Conservation (phyloP, 2,797 vertebrate genomes). For the Spheniscus humboldti region DNA sequence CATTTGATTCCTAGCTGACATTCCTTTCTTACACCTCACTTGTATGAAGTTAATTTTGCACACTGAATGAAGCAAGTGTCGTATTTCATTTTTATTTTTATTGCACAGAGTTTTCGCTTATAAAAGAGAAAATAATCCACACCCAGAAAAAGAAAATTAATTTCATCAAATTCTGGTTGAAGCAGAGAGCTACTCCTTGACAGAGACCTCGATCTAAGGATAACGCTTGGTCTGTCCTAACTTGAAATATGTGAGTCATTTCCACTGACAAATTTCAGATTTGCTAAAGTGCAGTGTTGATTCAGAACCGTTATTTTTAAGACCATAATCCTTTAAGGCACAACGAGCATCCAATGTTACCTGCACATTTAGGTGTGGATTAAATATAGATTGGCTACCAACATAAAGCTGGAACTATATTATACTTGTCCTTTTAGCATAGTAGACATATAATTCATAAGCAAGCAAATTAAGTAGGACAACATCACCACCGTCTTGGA, state of each 20-base stretch:
- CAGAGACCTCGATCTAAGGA: neutral
- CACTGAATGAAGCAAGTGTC: neutral
- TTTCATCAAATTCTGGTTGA: neutral
- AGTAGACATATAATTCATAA: conserved; percentile 33
- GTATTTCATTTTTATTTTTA: neutral
- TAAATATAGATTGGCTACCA: neutral
- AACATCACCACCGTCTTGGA: conserved; percentile 29
- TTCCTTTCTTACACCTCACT: neutral
- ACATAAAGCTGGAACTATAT: neutral
- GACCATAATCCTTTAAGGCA: neutral
- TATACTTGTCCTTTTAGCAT: conserved; percentile 11
- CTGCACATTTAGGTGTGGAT: neutral
- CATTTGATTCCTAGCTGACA: neutral
- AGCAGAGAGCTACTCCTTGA: neutral
- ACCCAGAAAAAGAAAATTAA: neutral
- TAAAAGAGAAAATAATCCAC: neutral
- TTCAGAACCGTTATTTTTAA: neutral
- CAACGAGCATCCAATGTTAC: neutral
- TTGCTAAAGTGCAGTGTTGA: neutral
- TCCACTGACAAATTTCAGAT: neutral
- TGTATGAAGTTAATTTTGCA: neutral
- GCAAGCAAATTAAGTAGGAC: conserved; percentile 48
- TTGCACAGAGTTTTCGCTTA: neutral
- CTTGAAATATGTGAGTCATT: neutral
- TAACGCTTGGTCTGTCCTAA: neutral